Percentiles rank a stretch among this genome's conserved stretches.
These are phyloP conservation scores for Druceiella hillmani DNA, from an alignment of 2,888 invertebrate genomes.

Conservation along the genomic window DNA sequence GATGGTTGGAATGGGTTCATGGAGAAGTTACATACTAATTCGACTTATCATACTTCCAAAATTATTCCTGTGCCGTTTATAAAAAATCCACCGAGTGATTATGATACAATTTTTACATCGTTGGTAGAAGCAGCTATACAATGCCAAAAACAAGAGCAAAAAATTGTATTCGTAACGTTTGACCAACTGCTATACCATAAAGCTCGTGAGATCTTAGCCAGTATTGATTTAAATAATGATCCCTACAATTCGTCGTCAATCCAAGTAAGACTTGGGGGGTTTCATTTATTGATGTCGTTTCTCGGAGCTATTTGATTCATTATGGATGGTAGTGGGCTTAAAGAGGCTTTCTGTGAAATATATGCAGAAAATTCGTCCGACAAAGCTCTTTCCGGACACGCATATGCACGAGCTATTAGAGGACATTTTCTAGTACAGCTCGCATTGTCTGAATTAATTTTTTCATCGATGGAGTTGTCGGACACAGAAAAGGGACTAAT, in stretches of 20 bases:
- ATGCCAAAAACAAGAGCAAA: slow-evolving; percentile 21
- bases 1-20: slow-evolving; percentile 25
- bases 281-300: slow-evolving; percentile 30
- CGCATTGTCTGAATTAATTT: slow-evolving; percentile 24
- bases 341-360: slow-evolving; percentile 13
- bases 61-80: slow-evolving; percentile 27
- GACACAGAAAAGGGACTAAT: slow-evolving; percentile 22
- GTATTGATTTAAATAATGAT: slow-evolving; percentile 22
- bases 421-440: slow-evolving; percentile 23
- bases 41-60: slow-evolving; percentile 22
- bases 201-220: slow-evolving; percentile 26
- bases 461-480: slow-evolving; percentile 17
- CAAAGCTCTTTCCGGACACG: slow-evolving; percentile 28
- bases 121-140: slow-evolving; percentile 23
- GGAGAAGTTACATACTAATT: slow-evolving; percentile 17
- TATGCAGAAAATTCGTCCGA: slow-evolving; percentile 24
- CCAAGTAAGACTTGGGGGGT: slow-evolving; percentile 28
- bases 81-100: slow-evolving; percentile 26
- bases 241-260: slow-evolving; percentile 15
- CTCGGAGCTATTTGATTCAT: slow-evolving; percentile 27
- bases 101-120: slow-evolving; percentile 27
- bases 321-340: slow-evolving; percentile 27
- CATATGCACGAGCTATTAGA: slow-evolving; percentile 26
- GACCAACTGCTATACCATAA: slow-evolving; percentile 28
- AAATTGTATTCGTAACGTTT: slow-evolving; percentile 24